A percentile compares a stretch with the other conserved stretches of the same genome.
These are phyloP conservation scores for Cantharis lateralis DNA, from an alignment of 2,888 invertebrate species.

Conservation along the genomic window DNA sequence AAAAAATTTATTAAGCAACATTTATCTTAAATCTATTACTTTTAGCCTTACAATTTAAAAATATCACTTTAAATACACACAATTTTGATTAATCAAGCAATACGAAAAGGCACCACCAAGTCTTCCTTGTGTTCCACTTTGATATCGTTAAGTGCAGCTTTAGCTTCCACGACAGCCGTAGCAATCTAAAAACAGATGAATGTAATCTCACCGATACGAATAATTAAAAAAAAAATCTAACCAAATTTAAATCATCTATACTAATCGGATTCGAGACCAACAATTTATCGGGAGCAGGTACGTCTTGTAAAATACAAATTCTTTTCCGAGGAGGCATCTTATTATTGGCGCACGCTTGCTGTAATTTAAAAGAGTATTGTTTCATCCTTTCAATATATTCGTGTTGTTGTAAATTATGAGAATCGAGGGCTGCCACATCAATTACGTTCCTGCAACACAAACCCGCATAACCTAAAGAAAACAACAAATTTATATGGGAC, in stretches of 20 bases:
- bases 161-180: conserved; percentile 69
- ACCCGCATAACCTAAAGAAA: not conserved
- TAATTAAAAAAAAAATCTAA: conserved; percentile 54
- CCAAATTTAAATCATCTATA: conserved; percentile 70
- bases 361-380: conserved; percentile 65
- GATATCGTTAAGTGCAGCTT: conserved; percentile 75
- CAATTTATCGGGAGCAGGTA: conserved; percentile 74
- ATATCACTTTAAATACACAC: not conserved
- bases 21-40: not conserved
- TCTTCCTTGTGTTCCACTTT: conserved; percentile 88
- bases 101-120: conserved; percentile 85
- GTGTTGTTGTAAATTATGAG: conserved; percentile 85
- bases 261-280: conserved; percentile 67
- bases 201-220: not conserved
- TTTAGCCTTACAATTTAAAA: not conserved
- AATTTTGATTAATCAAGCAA: conserved; percentile 13
- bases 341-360: conserved; percentile 58
- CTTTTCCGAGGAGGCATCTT: conserved; percentile 54
- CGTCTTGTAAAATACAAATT: conserved; percentile 68
- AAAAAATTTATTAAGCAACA: not conserved
- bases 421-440: conserved; percentile 90
- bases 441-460: conserved; percentile 77
- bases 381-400: conserved; percentile 84
- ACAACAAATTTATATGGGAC: conserved; percentile 32
- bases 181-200: conserved; percentile 65